Base-by-base conservation (phyloP, 2,797 vertebrate genomes). In the Pygocentrus nattereri region DNA sequence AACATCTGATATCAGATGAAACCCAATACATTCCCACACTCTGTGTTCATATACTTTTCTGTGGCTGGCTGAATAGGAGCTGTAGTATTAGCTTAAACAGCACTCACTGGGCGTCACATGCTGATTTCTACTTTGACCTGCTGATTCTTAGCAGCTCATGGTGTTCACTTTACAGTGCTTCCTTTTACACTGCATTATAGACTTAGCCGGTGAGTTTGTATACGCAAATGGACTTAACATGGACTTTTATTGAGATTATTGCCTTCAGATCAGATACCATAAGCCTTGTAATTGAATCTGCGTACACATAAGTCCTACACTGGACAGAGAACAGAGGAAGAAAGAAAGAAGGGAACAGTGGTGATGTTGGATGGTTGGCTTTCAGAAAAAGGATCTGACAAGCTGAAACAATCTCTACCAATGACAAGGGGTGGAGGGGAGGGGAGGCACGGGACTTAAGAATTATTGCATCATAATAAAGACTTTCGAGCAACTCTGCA, bases 121-220 rank as follows among this genome's bases (percentile, higher is more conserved):
- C 49, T 0, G 3, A 23, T 21, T 27, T 64, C 25, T 47, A 49
- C 68, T 68, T 67, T 67, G 38, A 78, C 31, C 76, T 54, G 12
- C 23, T 59, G 50, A 64, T 25, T 78, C 44, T 68, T 23, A 62
- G 8, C 50, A 44, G 23, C 7, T 30, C 30, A 52, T 41, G 18
- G 16, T 31, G 34, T 25, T 74, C 54, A 74, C 34, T 74, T 59
- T 47, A 34, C 62, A 59, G 31, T 25, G 2, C 38, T 80, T 49
- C 34, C 44, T 67, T 49, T 4, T 56, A 38, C 21, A 30, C 21
- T 18, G 65, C 19, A 18, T 72, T 58, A 18, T 44, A 18, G 47
- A 69, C 74, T 34, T 76, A 47, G 18, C 62, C 15, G 7, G 21
- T 0, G 44, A 23, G 44, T 62, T 62, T 27, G 5, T 47, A 56